Percentiles rank a stretch among this genome's conserved stretches.
phyloP scores from a whole-genome alignment of 1,140 invertebrate genomes.

The Amyelois transitella region DNA sequence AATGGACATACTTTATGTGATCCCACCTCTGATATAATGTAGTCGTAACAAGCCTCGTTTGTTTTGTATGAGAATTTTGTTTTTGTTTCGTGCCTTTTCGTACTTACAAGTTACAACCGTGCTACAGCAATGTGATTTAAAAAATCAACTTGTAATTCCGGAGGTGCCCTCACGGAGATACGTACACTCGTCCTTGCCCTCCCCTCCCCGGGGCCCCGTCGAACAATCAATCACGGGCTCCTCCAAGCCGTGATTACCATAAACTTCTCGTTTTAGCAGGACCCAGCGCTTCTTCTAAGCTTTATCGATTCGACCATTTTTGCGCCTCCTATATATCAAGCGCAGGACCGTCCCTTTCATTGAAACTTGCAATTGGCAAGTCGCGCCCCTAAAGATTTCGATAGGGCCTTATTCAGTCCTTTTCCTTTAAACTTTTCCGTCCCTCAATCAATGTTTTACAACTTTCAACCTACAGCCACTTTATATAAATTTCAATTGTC shows the following conservation, averaged over 20 bases:
- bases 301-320: constrained; percentile 65
- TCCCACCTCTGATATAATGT: not conserved
- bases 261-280: constrained; percentile 66
- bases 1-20: constrained; percentile 4
- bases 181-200: constrained; percentile 6
- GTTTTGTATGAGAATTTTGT: not conserved
- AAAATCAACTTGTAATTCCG: constrained; percentile 3
- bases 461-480: constrained; percentile 8
- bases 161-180: not conserved
- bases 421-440: constrained; percentile 34
- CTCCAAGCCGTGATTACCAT: constrained; percentile 65
- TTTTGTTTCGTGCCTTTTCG: not conserved
- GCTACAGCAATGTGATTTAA: not conserved
- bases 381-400: constrained; percentile 35
- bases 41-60: not conserved
- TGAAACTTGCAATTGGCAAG: constrained; percentile 60
- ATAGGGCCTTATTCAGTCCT: constrained; percentile 35
- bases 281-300: constrained; percentile 58
- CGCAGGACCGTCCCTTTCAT: constrained; percentile 49
- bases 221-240: constrained; percentile 68
- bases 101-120: not conserved
- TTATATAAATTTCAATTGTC: not conserved
- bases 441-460: constrained; percentile 28
- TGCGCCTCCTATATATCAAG: constrained; percentile 56
- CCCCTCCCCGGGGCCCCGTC: constrained; percentile 22